phyloP scores from a whole-genome alignment of 37 sponge, comb jelly and placozoan genomes.

The Axinella damicornis region DNA sequence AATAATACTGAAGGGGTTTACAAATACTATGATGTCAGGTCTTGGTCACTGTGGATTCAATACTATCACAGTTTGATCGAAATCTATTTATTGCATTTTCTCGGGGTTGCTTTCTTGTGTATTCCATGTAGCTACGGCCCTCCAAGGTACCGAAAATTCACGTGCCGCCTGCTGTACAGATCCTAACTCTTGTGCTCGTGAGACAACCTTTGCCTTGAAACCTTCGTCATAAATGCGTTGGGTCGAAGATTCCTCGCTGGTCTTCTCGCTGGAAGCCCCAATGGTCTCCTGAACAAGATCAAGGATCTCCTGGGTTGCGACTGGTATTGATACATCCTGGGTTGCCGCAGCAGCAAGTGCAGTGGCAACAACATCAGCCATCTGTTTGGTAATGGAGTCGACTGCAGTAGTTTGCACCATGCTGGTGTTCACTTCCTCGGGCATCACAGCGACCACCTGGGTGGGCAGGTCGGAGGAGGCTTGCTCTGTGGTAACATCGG shows the following conservation, averaged over 20 bases:
- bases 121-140: constrained; percentile 21
- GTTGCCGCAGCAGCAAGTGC: neutral
- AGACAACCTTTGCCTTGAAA: constrained; percentile 27
- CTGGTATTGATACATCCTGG: constrained; percentile 21
- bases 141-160: constrained; percentile 31
- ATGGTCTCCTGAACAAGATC: constrained; percentile 48
- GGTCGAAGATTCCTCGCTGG: neutral
- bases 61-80: too few relatives aligned
- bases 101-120: neutral
- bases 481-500: neutral
- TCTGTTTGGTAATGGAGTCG: too few relatives aligned
- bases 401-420: too few relatives aligned
- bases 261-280: neutral
- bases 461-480: neutral
- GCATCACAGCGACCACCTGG: neutral
- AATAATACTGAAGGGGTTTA: too few relatives aligned
- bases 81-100: too few relatives aligned
- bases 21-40: too few relatives aligned
- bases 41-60: too few relatives aligned
- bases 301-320: constrained; percentile 15
- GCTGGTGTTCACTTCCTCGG: too few relatives aligned
- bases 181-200: constrained; percentile 19
- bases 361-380: too few relatives aligned
- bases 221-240: constrained; percentile 12
- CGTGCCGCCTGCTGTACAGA: constrained; percentile 30